Percentiles rank a stretch among this genome's conserved stretches.
phyloP scores from a whole-genome alignment of 2,113 vertebrate genomes.

The Scophthalmus maximus region DNA sequence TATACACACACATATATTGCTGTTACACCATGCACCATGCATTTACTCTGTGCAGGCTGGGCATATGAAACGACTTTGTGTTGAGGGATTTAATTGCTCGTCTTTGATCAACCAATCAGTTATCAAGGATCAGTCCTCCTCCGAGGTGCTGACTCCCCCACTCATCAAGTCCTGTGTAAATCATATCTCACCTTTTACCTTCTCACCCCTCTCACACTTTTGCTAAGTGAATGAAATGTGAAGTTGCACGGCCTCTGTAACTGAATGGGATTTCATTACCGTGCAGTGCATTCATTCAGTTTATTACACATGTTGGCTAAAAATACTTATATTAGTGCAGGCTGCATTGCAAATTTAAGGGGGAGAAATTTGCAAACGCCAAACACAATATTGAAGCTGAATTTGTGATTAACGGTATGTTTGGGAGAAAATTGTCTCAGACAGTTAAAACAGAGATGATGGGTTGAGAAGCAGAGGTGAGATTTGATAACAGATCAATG shows the following conservation, averaged over 20 bases:
- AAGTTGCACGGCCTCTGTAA: not conserved
- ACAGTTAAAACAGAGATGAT: not conserved
- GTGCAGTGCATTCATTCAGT: not conserved
- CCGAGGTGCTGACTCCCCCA: not conserved
- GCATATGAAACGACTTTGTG: too few species aligned
- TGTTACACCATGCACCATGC: too few species aligned
- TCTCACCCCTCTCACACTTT: not conserved
- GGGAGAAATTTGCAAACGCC: too few species aligned
- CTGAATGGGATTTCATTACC: not conserved
- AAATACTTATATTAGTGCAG: too few species aligned
- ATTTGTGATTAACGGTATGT: not conserved
- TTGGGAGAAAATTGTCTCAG: not conserved
- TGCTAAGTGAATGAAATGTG: not conserved
- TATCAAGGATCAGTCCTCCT: not conserved
- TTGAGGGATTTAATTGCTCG: not conserved
- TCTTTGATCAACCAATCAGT: not conserved
- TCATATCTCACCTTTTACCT: conserved; percentile 1
- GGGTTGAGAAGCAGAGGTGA: not conserved
- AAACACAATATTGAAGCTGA: too few species aligned
- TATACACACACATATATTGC: too few species aligned
- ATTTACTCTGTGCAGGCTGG: too few species aligned
- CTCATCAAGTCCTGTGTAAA: not conserved
- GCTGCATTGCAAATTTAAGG: too few species aligned
- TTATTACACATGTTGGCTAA: not conserved
- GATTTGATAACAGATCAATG: not conserved